Conservation (phyloP, 2,797 vertebrate species). For the Emys orbicularis region DNA sequence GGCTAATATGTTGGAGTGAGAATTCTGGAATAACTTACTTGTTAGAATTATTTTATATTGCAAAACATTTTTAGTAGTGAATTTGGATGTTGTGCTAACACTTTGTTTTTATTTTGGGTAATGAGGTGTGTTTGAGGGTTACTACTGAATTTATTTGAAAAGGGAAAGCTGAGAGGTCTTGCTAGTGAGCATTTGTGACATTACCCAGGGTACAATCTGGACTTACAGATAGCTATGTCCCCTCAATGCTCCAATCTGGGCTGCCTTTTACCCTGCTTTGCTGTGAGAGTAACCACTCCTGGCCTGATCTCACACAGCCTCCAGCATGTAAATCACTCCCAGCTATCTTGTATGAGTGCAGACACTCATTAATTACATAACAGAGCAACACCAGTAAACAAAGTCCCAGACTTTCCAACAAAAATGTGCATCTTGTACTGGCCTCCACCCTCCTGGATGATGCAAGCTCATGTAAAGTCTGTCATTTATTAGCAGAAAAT, state of each 20-base stretch:
- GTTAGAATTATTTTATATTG: background rate
- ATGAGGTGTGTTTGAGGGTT: background rate
- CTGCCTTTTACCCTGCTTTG: background rate
- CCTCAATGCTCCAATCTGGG: background rate
- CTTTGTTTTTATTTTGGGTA: background rate
- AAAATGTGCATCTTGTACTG: background rate
- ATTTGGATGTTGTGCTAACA: background rate
- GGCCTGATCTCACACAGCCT: background rate
- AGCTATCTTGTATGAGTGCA: background rate
- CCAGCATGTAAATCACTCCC: background rate
- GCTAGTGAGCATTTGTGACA: background rate
- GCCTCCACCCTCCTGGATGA: too few species aligned
- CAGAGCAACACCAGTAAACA: background rate
- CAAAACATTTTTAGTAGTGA: background rate
- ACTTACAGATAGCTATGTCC: background rate
- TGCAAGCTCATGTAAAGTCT: too few species aligned
- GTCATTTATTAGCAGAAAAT: too few species aligned
- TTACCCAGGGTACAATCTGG: background rate
- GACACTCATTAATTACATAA: background rate
- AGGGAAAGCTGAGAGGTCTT: background rate
- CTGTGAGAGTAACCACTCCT: background rate
- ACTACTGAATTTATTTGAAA: background rate
- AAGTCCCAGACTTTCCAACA: background rate
- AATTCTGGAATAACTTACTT: background rate
- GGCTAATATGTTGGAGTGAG: background rate